Conservation (phyloP, 2,888 invertebrate species). For the Tigriopus californicus region DNA sequence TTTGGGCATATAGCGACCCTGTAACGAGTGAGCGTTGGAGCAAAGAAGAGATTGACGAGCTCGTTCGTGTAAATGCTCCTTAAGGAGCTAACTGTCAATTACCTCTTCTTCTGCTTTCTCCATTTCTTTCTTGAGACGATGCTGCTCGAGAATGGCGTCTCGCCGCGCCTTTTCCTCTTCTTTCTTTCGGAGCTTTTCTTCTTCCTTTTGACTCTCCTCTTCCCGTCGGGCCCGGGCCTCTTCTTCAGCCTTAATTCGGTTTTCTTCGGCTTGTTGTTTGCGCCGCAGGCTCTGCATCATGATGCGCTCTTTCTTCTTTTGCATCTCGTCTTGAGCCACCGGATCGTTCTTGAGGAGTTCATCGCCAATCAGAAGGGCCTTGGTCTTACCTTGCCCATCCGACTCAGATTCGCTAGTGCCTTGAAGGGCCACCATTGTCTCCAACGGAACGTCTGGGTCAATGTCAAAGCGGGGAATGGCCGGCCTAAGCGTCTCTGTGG, state of each 20-base stretch:
- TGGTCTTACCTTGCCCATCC: constrained; percentile 21
- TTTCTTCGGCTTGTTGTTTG: constrained; percentile 73
- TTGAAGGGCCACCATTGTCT: constrained; percentile 17
- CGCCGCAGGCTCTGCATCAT: constrained; percentile 72
- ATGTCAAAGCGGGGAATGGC: constrained; percentile 13
- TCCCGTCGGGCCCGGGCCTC: constrained; percentile 55
- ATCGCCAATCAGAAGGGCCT: constrained; percentile 41
- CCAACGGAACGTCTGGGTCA: constrained; percentile 17
- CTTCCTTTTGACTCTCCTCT: constrained; percentile 53
- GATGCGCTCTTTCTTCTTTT: constrained; percentile 74
- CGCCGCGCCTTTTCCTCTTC: constrained; percentile 72
- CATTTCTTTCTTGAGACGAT: constrained; percentile 77
- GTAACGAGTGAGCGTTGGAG: too few relatives aligned
- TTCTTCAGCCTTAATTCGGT: constrained; percentile 60
- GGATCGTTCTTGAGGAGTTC: constrained; percentile 35
- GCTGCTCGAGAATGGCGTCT: constrained; percentile 72
- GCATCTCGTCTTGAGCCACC: constrained; percentile 75
- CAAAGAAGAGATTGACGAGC: too few relatives aligned
- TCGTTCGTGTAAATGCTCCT: too few relatives aligned
- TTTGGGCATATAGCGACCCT: constrained; percentile 50
- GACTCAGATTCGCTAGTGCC: constrained; percentile 11
- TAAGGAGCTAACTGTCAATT: too few relatives aligned
- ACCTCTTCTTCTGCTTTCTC: constrained; percentile 50
- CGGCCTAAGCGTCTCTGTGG: neutral
- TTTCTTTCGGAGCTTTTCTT: constrained; percentile 41